Base-by-base conservation (phyloP, 1,140 invertebrate genomes). In the Plectus sambesii region DNA sequence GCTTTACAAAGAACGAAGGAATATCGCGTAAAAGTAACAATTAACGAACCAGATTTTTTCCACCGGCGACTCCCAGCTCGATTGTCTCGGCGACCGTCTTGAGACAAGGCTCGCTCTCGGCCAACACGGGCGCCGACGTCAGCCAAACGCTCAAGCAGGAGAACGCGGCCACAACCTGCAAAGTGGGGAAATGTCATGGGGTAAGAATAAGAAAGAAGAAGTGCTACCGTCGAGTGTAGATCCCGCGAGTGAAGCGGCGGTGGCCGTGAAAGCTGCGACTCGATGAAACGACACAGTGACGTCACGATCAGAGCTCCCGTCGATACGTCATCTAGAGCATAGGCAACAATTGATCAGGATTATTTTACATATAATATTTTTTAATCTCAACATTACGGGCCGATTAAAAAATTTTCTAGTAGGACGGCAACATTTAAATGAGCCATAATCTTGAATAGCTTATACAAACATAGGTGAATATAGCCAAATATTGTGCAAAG, bases 221-320 rank as follows among this genome's bases (percentile, higher is more conserved):
- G 9, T 56, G 5, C 66, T 26, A 74, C 94, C 49, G 87, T 87
- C 3, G 90, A 96, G 74, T 98, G 93, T 45, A 98, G 78, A 75
- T 98, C 92, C 71, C 88, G 86, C 5, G 89, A 94, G 77, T 98
- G 93, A 38, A 82, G 82, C 38, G 82, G 87, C 23, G 92, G 88
- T 17, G 92, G 92, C 42, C 89, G 78, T 55, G 82, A 87, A 74
- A 93, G 94, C 73, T 97, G 92, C 69, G 83, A 83, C 23, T 84
- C 81, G 59, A 98, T 94, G 69, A 94, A 96, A 15, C 64, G 49
- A 30, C 66, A 69, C 2, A 66, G 42, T 2, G 66, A 69, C 6
- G 64, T 49, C 33, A 67, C 58, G 46, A 74, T 97, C 87, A 72
- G 88, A 90, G 43, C 97, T 79, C 88, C 90, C 90, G 69, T 92